Base-by-base conservation (phyloP, 2,888 invertebrate species). In the Drosophila melanosoma region DNA sequence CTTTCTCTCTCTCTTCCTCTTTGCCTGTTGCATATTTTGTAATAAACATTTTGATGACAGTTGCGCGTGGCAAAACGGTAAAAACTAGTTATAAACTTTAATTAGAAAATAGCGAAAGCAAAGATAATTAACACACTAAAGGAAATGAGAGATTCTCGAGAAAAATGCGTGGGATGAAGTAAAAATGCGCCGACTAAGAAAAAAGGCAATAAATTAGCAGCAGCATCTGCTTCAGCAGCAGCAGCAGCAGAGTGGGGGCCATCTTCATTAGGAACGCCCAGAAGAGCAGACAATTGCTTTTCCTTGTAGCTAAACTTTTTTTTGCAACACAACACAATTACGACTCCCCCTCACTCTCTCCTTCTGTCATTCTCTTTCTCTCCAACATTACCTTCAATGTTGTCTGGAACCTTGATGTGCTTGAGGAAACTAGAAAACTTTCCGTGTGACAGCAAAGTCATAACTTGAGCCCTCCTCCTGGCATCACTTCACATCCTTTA, bases 381-480 rank as follows among this genome's bases (percentile, higher is more conserved):
- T 51, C 15, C 26, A 15, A 1, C 11, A 26, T 15, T 11, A 10
- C n/a, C 17, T 71, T 81, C 78, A 81, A 72, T 78, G 81, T 65
- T 69, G 40, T 54, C 40, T 59, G 48, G 23, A 52, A 51, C 54
- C 17, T 3, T 56, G 33, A 3, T 49, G 36, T 17, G 53, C 63
- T 61, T 54, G 51, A 61, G 45, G 7, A 61, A 62, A 36, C 26
- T 48, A 49, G 63, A 52, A 58, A 61, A 49, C 48, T 70, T 63
- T 63, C 36, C 49, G 29, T 52, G 53, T 77, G 81, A 70, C 53
- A 66, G 66, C 83, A 67, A 38, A 79, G 84, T 84, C 85, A 87
- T 82, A 84, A 81, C 79, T 79, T 70, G 73, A 78, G 63, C 69
- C 58, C 62, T 80, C 23, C 45, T 74, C 66, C 70, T 73, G 52